Conservation (phyloP, 1,140 invertebrate species). For the Drosophila sp. region DNA sequence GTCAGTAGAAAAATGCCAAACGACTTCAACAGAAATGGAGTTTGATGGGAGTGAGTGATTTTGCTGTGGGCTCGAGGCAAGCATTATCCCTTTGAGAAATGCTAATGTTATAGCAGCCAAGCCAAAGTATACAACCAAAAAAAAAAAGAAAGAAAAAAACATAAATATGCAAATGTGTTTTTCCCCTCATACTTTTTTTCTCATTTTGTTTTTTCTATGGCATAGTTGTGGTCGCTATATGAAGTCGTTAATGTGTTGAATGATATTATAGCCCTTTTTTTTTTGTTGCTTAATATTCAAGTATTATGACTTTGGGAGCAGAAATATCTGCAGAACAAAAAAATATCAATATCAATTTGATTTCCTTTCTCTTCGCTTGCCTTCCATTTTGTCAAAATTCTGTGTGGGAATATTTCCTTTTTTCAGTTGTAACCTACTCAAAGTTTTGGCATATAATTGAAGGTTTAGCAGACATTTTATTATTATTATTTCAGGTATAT, state of each 20-base stretch:
- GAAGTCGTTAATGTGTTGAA: slow-evolving; percentile 70
- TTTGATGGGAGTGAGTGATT: not conserved
- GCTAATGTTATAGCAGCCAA: slow-evolving; percentile 64
- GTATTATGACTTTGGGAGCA: not conserved
- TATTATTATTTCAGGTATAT: too few species aligned
- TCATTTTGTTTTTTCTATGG: slow-evolving; percentile 24
- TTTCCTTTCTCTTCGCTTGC: too few species aligned
- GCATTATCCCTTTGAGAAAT: slow-evolving; percentile 76
- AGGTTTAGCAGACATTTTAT: too few species aligned
- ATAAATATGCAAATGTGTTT: slow-evolving; percentile 78
- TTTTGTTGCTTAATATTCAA: slow-evolving; percentile 23
- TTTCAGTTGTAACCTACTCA: too few species aligned
- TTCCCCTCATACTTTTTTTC: slow-evolving; percentile 25
- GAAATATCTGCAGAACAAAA: too few species aligned
- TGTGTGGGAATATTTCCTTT: too few species aligned
- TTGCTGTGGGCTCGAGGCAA: slow-evolving; percentile 17
- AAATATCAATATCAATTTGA: too few species aligned
- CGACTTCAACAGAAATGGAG: slow-evolving; percentile 35
- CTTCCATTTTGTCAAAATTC: too few species aligned
- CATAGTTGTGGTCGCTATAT: slow-evolving; percentile 71
- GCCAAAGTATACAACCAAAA: slow-evolving; percentile 58
- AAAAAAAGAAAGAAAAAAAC: slow-evolving; percentile 29
- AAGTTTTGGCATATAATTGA: too few species aligned
- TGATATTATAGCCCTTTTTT: slow-evolving; percentile 53
- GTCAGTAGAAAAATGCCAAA: slow-evolving; percentile 67